Percentiles rank a stretch among this genome's conserved stretches.
phyloP scores from a whole-genome alignment of 1,140 invertebrate species.

The Drosophila parabipectinata region DNA sequence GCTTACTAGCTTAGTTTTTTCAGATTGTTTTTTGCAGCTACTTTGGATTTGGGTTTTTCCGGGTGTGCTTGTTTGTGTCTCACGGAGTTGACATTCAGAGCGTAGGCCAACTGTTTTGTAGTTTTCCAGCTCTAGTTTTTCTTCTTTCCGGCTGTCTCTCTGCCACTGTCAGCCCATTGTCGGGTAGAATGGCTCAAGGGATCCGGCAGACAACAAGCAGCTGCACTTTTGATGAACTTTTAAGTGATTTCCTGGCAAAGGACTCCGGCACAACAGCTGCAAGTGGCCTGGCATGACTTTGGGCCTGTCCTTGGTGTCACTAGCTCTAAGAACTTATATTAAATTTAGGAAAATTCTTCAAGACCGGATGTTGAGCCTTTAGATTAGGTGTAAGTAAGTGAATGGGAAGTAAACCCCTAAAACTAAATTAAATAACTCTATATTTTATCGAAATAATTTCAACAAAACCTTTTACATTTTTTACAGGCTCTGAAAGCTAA shows the following conservation, averaged over 20 bases:
- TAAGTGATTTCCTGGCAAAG: slow-evolving; percentile 65
- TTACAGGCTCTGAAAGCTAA: neutral
- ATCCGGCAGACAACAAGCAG: slow-evolving; percentile 16
- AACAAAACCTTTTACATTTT: neutral
- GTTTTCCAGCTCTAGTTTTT: slow-evolving; percentile 20
- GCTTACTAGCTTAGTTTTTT: slow-evolving; percentile 35
- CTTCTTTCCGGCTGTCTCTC: neutral
- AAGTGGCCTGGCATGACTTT: slow-evolving; percentile 8
- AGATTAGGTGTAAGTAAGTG: too few species aligned
- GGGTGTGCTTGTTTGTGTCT: slow-evolving; percentile 11
- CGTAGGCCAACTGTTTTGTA: slow-evolving; percentile 33
- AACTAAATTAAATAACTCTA: neutral
- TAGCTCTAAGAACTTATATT: slow-evolving; percentile 14
- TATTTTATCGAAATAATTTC: neutral
- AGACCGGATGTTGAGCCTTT: neutral
- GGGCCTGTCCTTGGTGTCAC: slow-evolving; percentile 3
- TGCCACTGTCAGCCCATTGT: slow-evolving; percentile 49
- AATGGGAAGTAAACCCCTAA: neutral
- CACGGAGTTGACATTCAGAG: slow-evolving; percentile 45
- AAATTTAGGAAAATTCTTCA: slow-evolving; percentile 9
- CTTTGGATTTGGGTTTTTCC: slow-evolving; percentile 14
- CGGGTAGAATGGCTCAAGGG: slow-evolving; percentile 32
- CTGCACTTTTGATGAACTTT: slow-evolving; percentile 71
- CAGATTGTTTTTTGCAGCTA: slow-evolving; percentile 22
- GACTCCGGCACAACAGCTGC: slow-evolving; percentile 34